Base-by-base conservation (phyloP, 2,113 vertebrate genomes). In the Turnix velox region DNA sequence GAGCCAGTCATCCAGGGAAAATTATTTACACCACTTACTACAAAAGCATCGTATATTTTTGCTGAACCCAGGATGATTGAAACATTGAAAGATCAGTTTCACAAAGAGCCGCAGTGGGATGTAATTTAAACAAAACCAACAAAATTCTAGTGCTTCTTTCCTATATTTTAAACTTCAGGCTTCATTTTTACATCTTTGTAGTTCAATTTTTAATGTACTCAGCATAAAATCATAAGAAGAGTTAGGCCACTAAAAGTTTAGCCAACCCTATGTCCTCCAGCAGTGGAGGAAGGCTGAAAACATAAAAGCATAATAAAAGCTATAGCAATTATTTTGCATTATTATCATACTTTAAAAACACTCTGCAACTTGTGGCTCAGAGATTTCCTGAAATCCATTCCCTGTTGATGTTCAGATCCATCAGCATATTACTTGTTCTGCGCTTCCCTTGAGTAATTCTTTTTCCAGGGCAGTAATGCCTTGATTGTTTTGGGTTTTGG, bases 21-120 rank as follows among this genome's bases (percentile, higher is more conserved):
- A 85, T 85, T 58, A 83, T 77, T 92, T 85, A 66, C 75, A 94
- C n/a, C 62, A 85, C 27, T 95, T 90, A 90, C 18, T 83, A 37
- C 31, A 91, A 91, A 65, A 80, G 35, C 68, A 7, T 76, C 90
- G 11, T 16, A 17, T 73, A 72, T 58, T 84, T 95, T 94, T 92
- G 25, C 49, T 87, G 25, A 6, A 33, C 55, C 48, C 31, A 52
- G 46, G 62, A 78, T 48, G 19, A 84, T 5, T 69, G 62, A 94
- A 89, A 81, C 57, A 0, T 0, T 69, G 31, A 42, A 82, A 94
- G 42, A 91, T 79, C 48, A 35, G 40, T 84, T 91, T 75, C 61
- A 85, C 14, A 24, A 54, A 66, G 6, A 91, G 45, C 6, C 18
- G 19, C 10, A 42, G 30, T 54, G 39, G 66, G 31, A 33, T 87